Conservation (phyloP, 2,797 vertebrate genomes). For the Micromesistius poutassou region DNA sequence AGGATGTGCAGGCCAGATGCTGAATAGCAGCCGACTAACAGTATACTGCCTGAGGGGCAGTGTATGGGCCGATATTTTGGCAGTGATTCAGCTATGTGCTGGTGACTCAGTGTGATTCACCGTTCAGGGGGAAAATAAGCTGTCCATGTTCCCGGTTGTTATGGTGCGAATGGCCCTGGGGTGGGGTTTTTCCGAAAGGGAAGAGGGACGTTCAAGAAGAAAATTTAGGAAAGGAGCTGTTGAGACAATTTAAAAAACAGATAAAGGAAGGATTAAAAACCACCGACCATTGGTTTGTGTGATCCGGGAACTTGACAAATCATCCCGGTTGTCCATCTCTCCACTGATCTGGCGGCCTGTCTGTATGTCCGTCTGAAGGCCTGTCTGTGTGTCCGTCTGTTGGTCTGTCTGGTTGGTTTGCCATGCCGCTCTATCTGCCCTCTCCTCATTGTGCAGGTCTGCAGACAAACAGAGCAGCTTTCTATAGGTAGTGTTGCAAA, state of each 20-base stretch:
- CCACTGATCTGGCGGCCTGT: background rate
- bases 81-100: background rate
- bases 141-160: background rate
- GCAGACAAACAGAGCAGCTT: background rate
- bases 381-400: background rate
- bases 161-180: background rate
- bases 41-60: background rate
- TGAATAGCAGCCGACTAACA: background rate
- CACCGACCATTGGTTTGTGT: constrained; percentile 22
- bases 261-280: constrained; percentile 11
- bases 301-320: constrained; percentile 11
- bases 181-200: background rate
- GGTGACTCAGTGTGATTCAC: background rate
- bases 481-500: background rate
- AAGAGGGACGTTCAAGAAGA: background rate
- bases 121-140: background rate
- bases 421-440: background rate
- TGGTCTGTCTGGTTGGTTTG: background rate
- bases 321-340: constrained; percentile 14
- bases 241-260: background rate
- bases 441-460: constrained; percentile 48
- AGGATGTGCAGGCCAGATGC: background rate
- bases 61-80: background rate
- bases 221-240: background rate
- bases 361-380: too few relatives aligned